These are phyloP conservation scores for Amphiura filiformis DNA, from an alignment of 35 echinoderm and acorn worm species.

Conservation along the genomic window DNA sequence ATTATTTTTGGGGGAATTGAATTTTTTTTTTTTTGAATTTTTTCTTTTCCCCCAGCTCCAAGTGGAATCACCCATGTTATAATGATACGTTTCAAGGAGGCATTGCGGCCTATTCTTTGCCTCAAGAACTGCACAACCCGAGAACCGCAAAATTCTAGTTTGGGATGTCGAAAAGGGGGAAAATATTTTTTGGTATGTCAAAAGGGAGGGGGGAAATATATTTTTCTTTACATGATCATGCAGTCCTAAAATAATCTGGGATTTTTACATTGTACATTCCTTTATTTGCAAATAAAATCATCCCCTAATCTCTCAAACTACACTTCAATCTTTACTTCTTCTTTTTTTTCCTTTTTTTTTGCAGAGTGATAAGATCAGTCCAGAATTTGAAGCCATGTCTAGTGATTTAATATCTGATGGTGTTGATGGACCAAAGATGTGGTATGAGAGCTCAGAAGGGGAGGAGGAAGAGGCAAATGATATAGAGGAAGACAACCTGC, in stretches of 20 bases:
- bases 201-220: too few relatives aligned
- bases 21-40: too few relatives aligned
- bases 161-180: background rate
- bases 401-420: background rate
- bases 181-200: background rate
- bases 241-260: background rate
- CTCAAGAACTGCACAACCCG: too few relatives aligned
- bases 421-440: background rate
- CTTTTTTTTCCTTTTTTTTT: background rate
- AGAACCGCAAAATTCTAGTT: too few relatives aligned
- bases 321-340: too few relatives aligned
- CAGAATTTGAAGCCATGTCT: background rate
- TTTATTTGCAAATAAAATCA: background rate
- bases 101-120: too few relatives aligned
- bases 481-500: background rate
- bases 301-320: background rate
- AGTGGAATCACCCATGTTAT: too few relatives aligned
- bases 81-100: too few relatives aligned
- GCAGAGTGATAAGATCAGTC: background rate
- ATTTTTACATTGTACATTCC: background rate
- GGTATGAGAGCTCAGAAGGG: conserved; percentile 24
- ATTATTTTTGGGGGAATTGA: too few relatives aligned
- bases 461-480: background rate
- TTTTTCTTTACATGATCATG: background rate
- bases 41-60: too few relatives aligned